These are phyloP conservation scores for Nothoprocta pentlandii DNA, from an alignment of 2,113 vertebrate genomes.

Conservation along the genomic window DNA sequence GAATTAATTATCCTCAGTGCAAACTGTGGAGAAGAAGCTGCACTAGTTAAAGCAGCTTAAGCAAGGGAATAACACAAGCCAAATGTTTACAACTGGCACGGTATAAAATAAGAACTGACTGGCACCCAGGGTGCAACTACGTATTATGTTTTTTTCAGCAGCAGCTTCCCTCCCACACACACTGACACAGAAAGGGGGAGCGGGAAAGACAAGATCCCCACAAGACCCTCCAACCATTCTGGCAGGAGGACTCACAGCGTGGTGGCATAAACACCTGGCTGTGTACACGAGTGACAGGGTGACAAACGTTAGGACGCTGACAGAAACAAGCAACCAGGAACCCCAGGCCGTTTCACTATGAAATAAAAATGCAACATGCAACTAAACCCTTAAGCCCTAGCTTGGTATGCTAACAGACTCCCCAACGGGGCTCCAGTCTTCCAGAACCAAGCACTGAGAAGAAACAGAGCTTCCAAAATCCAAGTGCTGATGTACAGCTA, in stretches of 20 bases:
- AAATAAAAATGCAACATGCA: neutral
- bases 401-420: rapidly evolving
- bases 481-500: neutral
- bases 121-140: slow-evolving; percentile 12
- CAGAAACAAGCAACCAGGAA: neutral
- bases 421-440: neutral
- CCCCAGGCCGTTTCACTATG: neutral
- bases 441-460: neutral
- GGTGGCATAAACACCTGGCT: neutral
- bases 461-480: neutral
- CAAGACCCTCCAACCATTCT: neutral
- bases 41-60: neutral
- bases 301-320: neutral
- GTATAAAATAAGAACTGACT: neutral
- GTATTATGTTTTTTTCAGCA: neutral
- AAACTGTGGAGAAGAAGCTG: neutral
- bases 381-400: neutral
- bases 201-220: neutral
- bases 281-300: neutral
- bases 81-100: slow-evolving; percentile 18
- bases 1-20: neutral
- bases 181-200: neutral
- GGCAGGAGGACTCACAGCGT: neutral
- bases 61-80: neutral
- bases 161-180: slow-evolving; percentile 30